phyloP scores from a whole-genome alignment of 2,113 vertebrate genomes.

The Chaetorhynchus papuensis region DNA sequence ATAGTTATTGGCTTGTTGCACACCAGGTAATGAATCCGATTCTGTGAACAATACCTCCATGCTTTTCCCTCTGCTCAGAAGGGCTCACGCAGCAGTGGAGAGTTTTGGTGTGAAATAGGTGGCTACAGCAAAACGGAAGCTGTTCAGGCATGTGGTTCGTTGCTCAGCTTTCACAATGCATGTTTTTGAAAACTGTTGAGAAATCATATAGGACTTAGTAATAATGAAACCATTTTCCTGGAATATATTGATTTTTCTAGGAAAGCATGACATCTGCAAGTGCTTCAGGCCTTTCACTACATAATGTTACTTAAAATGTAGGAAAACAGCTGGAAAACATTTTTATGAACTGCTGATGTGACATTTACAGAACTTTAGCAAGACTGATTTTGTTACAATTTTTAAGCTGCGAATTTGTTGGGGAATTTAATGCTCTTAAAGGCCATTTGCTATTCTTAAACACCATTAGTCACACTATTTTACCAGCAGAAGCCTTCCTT shows the following conservation, averaged over 20 bases:
- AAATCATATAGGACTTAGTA: neutral
- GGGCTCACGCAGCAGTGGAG: neutral
- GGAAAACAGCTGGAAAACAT: neutral
- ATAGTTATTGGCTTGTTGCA: neutral
- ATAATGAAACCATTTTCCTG: neutral
- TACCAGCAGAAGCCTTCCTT: neutral
- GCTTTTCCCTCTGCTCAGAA: neutral
- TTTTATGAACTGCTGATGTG: neutral
- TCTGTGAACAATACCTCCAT: neutral
- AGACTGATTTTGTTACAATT: neutral
- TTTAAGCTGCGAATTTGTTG: neutral
- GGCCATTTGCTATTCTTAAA: neutral
- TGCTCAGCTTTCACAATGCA: neutral
- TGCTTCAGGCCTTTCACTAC: neutral
- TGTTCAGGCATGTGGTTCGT: rapidly evolving
- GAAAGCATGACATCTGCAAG: neutral
- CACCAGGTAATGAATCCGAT: neutral
- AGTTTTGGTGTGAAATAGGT: rapidly evolving
- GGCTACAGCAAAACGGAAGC: neutral
- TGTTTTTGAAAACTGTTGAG: neutral
- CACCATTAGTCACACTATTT: neutral
- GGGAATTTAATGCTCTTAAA: neutral
- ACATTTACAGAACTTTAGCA: neutral
- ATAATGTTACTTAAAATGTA: neutral
- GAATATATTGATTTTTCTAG: neutral